Evolutionary conservation across 1,140 invertebrate genomes (phyloP).

Genomic region (Anagrus nilaparvatae): DNA sequence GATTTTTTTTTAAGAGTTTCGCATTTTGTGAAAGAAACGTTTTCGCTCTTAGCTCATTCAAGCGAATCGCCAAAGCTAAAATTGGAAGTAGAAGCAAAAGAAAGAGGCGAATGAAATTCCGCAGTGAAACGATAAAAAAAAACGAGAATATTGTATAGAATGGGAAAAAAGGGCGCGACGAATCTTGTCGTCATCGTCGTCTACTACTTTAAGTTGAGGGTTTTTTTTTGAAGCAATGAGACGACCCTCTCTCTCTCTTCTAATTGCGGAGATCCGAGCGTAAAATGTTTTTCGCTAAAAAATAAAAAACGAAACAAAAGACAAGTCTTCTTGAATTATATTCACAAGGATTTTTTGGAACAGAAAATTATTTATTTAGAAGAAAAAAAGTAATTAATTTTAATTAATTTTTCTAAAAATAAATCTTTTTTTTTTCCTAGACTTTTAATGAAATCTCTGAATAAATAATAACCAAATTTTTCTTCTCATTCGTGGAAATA

Average conservation of each 20-base stretch:
- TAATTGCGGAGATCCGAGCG: conserved; percentile 11
- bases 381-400: too few relatives aligned
- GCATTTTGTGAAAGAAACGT: conserved; percentile 7
- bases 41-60: conserved; percentile 1
- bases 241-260: not conserved
- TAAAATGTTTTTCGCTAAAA: conserved; percentile 12
- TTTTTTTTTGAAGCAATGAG: not conserved
- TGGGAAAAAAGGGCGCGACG: conserved; percentile 6
- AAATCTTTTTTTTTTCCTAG: too few relatives aligned
- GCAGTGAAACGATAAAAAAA: not conserved
- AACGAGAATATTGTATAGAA: conserved; percentile 1
- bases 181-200: not conserved
- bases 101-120: conserved; percentile 8
- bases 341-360: too few relatives aligned
- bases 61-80: not conserved
- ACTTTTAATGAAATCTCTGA: too few relatives aligned
- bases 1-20: too few relatives aligned
- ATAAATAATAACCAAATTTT: too few relatives aligned
- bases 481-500: too few relatives aligned
- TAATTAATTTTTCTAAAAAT: too few relatives aligned
- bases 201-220: too few relatives aligned
- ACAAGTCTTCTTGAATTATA: too few relatives aligned
- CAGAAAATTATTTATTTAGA: too few relatives aligned
- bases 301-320: too few relatives aligned
- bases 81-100: not conserved